Base-by-base conservation (phyloP, 1,140 invertebrate genomes). In the Piezodorus guildinii region DNA sequence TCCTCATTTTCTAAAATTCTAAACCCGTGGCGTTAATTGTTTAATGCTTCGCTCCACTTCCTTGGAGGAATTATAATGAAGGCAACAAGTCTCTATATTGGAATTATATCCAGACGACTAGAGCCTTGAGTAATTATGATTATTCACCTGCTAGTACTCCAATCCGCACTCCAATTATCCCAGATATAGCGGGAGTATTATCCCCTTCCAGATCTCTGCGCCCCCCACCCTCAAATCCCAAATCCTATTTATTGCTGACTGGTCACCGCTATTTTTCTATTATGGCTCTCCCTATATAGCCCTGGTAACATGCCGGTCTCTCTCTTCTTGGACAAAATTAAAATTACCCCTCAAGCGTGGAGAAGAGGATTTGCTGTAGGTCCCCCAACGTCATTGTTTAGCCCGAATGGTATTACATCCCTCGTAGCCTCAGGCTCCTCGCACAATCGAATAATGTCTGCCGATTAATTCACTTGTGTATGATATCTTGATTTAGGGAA, bases 161-260 rank as follows among this genome's bases (percentile, higher is more conserved):
- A 39, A 39, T 39, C 34, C 34, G 4, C 3, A 39, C 9, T 10
- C 52, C 52, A 56, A 56, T 56, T 56, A 56, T 56, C 52, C 23
- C 52, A 56, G 52, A 56, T 56, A 56, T 56, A 56, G 52, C 52
- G 23, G 23, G 6, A 8, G 52, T 56, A 56, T 56, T 56, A 56
- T 56, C 52, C 15, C 52, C 51, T n/a, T 3, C 51, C n/a, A 54
- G 21, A 30, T 30, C 30, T 54, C 51, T 46, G 4, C 21, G 12
- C 51, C 51, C 51, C 51, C 23, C 21, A 9, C 23, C 21, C 6
- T 23, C 58, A 16, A 60, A 43, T 60, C 39, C 58, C 16, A 60
- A 60, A 60, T 60, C 58, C 58, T 60, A 60, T 60, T 60, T 60
- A 60, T 60, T 60, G 58, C 58, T 60, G 58, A 60, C 58, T 60